A percentile compares a stretch with the other conserved stretches of the same genome.
Conservation (phyloP, 2,113 vertebrate species). For the Xiphorhynchus elegans region DNA sequence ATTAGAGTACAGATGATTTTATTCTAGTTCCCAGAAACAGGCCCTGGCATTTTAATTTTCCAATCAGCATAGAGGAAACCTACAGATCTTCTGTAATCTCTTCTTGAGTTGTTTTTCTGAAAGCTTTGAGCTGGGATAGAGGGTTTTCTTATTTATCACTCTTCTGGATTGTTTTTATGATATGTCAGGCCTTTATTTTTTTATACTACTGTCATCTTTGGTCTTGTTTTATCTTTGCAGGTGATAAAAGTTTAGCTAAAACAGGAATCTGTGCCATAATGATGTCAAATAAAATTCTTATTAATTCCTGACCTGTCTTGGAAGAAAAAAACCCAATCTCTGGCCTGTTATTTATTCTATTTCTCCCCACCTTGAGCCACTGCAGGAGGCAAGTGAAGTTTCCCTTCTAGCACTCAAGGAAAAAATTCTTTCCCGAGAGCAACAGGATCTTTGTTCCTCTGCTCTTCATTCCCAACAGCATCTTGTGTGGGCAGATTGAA, state of each 20-base stretch:
- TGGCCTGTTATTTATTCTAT: not conserved
- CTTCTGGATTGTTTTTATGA: not conserved
- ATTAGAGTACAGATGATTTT: not conserved
- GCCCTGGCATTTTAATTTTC: not conserved
- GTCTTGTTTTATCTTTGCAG: not conserved
- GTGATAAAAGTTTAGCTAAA: not conserved
- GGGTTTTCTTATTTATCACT: not conserved
- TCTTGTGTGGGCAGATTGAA: not conserved
- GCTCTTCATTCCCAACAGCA: not conserved
- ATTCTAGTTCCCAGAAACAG: not conserved
- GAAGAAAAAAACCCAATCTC: not conserved
- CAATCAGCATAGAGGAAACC: not conserved
- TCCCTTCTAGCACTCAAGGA: not conserved
- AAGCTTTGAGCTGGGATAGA: not conserved
- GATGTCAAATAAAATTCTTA: not conserved
- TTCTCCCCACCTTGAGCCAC: not conserved
- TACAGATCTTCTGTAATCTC: not conserved
- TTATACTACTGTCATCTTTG: not conserved
- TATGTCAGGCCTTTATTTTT: not conserved
- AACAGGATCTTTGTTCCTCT: not conserved
- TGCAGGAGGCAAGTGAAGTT: not conserved
- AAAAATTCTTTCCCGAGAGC: not conserved
- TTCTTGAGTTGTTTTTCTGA: not conserved
- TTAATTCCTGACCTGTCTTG: not conserved
- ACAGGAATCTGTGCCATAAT: not conserved